Base-by-base conservation (phyloP, 2,113 vertebrate species). In the Choloepus hoffmanni region DNA sequence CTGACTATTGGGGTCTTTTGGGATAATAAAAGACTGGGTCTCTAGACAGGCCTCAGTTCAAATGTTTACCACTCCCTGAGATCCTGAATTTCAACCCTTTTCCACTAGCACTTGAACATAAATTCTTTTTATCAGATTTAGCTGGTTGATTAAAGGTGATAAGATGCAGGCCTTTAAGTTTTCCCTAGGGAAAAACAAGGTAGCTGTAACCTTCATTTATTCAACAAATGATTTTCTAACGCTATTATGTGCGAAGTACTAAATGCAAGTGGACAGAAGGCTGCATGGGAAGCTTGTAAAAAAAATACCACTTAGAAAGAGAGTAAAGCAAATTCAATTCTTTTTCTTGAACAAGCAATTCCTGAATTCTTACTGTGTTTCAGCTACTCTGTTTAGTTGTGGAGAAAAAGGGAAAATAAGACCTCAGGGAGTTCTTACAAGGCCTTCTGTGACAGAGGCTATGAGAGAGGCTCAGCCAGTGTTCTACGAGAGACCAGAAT, bases 51-150 rank as follows among this genome's bases (percentile, higher is more conserved):
- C 33, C 33, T 85, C 13, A 8, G 26, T 82, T 83, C 43, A 93
- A 81, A 86, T 30, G 73, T 73, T 91, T 18, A 36, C 30, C 36
- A 50, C 3, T 85, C 93, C 40, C 63, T 67, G 79, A 89, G 19
- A 89, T 65, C 50, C 92, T 89, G 79, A 53, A 86, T 92, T 77
- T 76, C 18, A 74, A 48, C 16, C 63, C 40, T 89, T 90, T 90
- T 58, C 83, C 63, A 82, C 89, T 78, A 92, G 73, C 53, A 79
- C 40, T 87, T 85, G 11, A 79, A 65, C 63, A 60, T 74, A 84
- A 89, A 91, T 95, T 78, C n/a, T 9, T 90, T 36, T 90, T 87
- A 92, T 94, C 83, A 74, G 83, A 73, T 73, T 85, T 89, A 91
- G n/a, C 68, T 78, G 36, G 19, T 58, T 84, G 79, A 85, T 91